Conservation (phyloP, 64 coral and sea anemone genomes). For the Stichodactyla helianthus region DNA sequence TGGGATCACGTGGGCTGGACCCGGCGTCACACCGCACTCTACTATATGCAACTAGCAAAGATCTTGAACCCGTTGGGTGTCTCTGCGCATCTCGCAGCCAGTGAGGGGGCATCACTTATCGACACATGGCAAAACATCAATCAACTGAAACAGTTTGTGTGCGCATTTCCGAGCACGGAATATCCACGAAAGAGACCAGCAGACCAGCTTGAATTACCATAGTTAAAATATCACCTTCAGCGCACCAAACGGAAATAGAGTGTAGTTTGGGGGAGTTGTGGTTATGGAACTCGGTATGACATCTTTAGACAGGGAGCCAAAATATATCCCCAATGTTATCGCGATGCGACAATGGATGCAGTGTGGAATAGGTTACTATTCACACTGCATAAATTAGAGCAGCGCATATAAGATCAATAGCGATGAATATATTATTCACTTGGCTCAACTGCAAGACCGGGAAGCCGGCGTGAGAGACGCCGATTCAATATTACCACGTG, state of each 20-base stretch:
- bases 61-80: neutral
- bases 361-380: too few relatives aligned
- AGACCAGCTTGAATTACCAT: neutral
- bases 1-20: constrained; percentile 25
- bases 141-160: neutral
- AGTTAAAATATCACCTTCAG: neutral
- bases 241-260: neutral
- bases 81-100: neutral
- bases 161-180: neutral
- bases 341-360: too few relatives aligned
- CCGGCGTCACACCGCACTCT: neutral
- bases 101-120: too few relatives aligned
- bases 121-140: neutral
- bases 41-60: neutral
- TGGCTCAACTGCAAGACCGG: too few relatives aligned
- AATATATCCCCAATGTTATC: too few relatives aligned
- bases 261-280: neutral
- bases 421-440: neutral
- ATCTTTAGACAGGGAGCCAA: too few relatives aligned
- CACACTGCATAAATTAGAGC: neutral
- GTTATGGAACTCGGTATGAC: too few relatives aligned
- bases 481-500: too few relatives aligned
- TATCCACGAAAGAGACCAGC: neutral
- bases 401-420: neutral
- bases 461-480: too few relatives aligned